A percentile compares a stretch with the other conserved stretches of the same genome.
phyloP scores from a whole-genome alignment of 2,797 vertebrate genomes.

The Eremophila alpestris region DNA sequence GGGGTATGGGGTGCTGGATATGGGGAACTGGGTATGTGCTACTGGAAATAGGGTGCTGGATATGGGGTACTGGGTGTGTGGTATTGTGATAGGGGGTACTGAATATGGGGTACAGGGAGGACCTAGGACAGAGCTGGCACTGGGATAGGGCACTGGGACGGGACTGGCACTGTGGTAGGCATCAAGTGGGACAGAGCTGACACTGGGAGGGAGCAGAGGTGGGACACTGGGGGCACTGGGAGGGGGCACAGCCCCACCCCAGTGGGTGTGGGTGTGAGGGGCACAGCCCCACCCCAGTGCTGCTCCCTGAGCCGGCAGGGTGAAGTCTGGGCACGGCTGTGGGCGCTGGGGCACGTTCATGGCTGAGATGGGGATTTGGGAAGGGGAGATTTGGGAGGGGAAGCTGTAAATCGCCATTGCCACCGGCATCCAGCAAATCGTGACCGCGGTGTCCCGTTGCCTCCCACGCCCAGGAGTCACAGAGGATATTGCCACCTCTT shows the following conservation, averaged over 20 bases:
- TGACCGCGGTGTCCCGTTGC: accelerated
- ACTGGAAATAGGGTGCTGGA: neutral
- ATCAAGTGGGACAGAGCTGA: accelerated
- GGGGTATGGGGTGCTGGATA: neutral
- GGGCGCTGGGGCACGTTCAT: accelerated
- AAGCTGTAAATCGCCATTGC: too few relatives aligned
- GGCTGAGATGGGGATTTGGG: neutral
- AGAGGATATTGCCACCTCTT: neutral
- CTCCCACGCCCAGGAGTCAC: neutral
- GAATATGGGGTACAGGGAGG: too few relatives aligned
- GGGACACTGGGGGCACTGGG: neutral
- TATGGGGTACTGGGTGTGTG: neutral
- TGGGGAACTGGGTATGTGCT: neutral
- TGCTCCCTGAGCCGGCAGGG: accelerated
- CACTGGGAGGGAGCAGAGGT: neutral
- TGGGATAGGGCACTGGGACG: too few relatives aligned
- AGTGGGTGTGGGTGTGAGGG: accelerated
- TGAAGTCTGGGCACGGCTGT: accelerated
- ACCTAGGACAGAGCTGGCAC: too few relatives aligned
- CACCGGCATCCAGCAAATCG: accelerated
- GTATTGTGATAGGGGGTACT: too few relatives aligned
- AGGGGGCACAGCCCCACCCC: neutral
- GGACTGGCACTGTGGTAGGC: neutral
- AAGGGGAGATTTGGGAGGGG: neutral
- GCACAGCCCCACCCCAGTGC: neutral